Evolutionary conservation across 1,140 invertebrate species (phyloP), one percentile per base, ranked within the genome.

Genomic region (Scylla paramamosain): DNA sequence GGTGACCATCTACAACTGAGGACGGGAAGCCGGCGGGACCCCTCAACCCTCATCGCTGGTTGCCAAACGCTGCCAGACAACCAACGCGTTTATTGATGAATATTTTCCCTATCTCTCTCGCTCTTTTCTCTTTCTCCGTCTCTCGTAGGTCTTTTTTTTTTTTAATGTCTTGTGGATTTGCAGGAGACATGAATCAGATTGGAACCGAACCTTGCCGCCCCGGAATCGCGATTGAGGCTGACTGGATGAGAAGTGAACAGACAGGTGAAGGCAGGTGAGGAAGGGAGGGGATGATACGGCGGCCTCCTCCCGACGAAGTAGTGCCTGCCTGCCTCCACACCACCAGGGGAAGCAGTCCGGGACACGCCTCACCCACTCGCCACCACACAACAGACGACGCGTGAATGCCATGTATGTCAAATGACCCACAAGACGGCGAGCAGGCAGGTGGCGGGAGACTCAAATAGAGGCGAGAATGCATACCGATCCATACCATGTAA

Each of bases 1-100:
- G 48, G 20, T 29, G 84, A 32, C 92, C 92, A 32, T 25, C 92
- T 86, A 93, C 92, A 16, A 93, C 92, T 93, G 92, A 93, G 92
- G 25, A 93, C 84, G 45, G 84, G 82, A 59, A 93, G 92, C 92
- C 48, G 83, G 83, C 82, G 14, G 25, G 31, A 93, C 92, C 83
- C 87, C 92, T 93, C 92, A 59, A 46, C 29, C 14, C 92, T 59
- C 4, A 45, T 8, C 84, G 31, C 2, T 29, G 46, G 92, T 87
- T 93, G 92, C 92, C 92, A 93, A 14, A 88, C 46, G 29, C 92
- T 77, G 39, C 84, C 48, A 45, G 2, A 31, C 28, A 59, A 7
- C 14, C 83, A 82, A 83, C 48, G 45, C 77, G 59, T 88, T 93
- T 93, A 93, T 93, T 88, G 92, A 88, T 91, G 89, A 77, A 77